These are phyloP conservation scores for Gryon sp. DNA, from an alignment of 1,140 invertebrate genomes.

Conservation along the genomic window DNA sequence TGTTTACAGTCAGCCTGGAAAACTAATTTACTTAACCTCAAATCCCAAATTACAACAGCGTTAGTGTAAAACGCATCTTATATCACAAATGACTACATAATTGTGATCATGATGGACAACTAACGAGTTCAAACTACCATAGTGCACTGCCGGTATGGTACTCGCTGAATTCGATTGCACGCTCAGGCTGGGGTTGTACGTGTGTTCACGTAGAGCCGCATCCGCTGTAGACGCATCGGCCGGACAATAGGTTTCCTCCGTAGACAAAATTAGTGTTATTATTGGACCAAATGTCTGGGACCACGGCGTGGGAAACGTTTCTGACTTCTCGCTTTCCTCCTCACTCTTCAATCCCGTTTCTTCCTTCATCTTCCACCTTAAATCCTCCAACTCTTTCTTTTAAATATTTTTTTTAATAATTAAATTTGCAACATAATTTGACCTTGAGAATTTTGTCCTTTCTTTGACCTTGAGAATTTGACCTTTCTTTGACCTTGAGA, in stretches of 20 bases:
- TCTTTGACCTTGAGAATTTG: too few relatives aligned
- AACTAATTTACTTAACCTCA: too few relatives aligned
- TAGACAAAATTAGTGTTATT: slow-evolving; percentile 78
- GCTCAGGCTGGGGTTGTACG: slow-evolving; percentile 35
- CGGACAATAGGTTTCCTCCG: slow-evolving; percentile 77
- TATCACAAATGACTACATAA: slow-evolving; percentile 18
- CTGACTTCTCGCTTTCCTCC: slow-evolving; percentile 51
- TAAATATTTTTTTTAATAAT: too few relatives aligned
- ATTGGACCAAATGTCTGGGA: slow-evolving; percentile 78
- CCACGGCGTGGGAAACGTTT: slow-evolving; percentile 73
- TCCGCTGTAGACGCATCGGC: slow-evolving; percentile 72
- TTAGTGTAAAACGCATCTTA: too few relatives aligned
- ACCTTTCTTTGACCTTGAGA: too few relatives aligned
- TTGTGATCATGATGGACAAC: slow-evolving; percentile 31
- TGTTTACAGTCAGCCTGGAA: too few relatives aligned
- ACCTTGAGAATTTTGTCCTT: too few relatives aligned
- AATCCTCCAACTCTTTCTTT: neutral
- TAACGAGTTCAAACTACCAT: slow-evolving; percentile 10
- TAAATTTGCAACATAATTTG: too few relatives aligned
- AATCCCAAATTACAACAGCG: neutral
- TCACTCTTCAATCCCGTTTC: slow-evolving; percentile 35
- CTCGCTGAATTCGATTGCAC: slow-evolving; percentile 22
- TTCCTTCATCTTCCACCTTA: slow-evolving; percentile 34
- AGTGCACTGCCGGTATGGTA: neutral
- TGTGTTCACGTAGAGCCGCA: slow-evolving; percentile 70